Base-by-base conservation (phyloP, 1,140 invertebrate species). In the Lepidurus packardi region DNA sequence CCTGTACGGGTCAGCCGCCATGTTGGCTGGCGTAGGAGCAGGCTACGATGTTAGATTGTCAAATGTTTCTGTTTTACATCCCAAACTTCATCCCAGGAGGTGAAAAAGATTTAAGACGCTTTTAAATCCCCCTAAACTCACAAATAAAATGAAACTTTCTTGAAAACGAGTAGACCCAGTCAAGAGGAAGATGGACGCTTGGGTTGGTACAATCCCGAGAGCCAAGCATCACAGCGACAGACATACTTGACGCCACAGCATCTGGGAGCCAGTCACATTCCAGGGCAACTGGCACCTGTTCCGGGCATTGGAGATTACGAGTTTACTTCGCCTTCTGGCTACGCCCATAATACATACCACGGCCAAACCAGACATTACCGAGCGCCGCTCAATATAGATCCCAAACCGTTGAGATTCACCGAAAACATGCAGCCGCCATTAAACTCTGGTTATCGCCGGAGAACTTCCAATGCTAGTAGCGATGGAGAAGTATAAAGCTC, bases 11-110 rank as follows among this genome's bases (percentile, higher is more conserved):
- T 94, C 97, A 85, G 93, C 93, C 42, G 92, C 94, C 10, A 89
- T 97, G 86, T 85, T 97, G 80, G 95, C 94, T 0, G 90, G 93
- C 25, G 91, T 98, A 13, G 94, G 92, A 0, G 92, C 93, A 42
- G 96, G 95, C 1, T 96, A 94, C 83, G 95, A 97, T 86, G 91
- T 98, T 34, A 88, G 94, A 82, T 88, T 95, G 83, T 93, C 93
- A 41, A 94, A 95, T 83, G 89, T 94, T 75, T 91, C 91, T 79
- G 91, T 92, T 0, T 87, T 95, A 79, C 93, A 95, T 87, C 93
- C 94, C 6, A 89, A 89, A 78, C 84, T 94, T 44, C 90, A 91
- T 82, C 90, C 91, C 11, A 87, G 73, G 42, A 75, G 78, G 74
- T 73, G 43, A 43, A 45, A 43, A 34, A 16, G 16, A 13, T 13